Percentiles rank a stretch among this genome's conserved stretches.
phyloP scores from a whole-genome alignment of 2,113 vertebrate species.

The human (Homo sapiens) region GRCh38 chr4:2117501-2118000 shows the following conservation, averaged over 20 bases:
- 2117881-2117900: not conserved
- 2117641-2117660: rapidly evolving
- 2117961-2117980: not conserved
- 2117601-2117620: no score
- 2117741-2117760: not conserved
- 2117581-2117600: not conserved
- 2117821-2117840: not conserved
- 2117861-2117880: not conserved
- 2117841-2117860: not conserved
- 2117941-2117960: not conserved
- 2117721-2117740: not conserved
- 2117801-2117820: not conserved
- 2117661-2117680: not conserved
- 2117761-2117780: not conserved
- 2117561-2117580: no score
- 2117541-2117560: not conserved
- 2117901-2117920: not conserved
- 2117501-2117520: no score
- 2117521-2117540: not conserved
- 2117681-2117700: not conserved
- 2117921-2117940: not conserved
- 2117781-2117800: not conserved
- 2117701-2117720: not conserved
- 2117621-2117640: not conserved
- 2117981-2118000: not conserved